Evolutionary conservation across 2,888 invertebrate genomes (phyloP).

Genomic region (Caenorhabditis sp.): DNA sequence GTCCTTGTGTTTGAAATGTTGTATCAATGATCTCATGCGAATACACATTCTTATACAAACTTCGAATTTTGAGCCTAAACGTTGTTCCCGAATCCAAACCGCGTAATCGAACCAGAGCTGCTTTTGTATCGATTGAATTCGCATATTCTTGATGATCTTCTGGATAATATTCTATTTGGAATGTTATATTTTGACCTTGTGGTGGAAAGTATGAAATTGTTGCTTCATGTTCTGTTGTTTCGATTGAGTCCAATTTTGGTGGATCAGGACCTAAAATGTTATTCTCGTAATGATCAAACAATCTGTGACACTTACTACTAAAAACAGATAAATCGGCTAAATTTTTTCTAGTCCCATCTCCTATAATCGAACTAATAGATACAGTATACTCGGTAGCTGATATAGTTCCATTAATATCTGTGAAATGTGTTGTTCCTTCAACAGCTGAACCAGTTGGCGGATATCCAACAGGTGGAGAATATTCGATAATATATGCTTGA

Average conservation of each 20-base stretch:
- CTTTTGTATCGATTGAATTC: slow-evolving; percentile 64
- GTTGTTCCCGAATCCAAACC: slow-evolving; percentile 58
- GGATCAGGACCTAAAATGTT: slow-evolving; percentile 58
- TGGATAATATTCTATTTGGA: slow-evolving; percentile 61
- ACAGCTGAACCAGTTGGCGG: slow-evolving; percentile 47
- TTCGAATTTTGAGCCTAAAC: slow-evolving; percentile 54
- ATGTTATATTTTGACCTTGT: slow-evolving; percentile 47
- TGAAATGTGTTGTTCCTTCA: slow-evolving; percentile 43
- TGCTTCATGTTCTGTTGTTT: slow-evolving; percentile 59
- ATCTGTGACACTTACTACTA: slow-evolving; percentile 62
- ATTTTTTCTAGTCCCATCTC: slow-evolving; percentile 47
- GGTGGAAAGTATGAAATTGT: slow-evolving; percentile 64
- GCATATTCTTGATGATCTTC: slow-evolving; percentile 59
- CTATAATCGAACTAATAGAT: slow-evolving; percentile 53
- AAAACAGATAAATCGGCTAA: slow-evolving; percentile 51
- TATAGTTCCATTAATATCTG: slow-evolving; percentile 60
- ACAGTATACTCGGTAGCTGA: slow-evolving; percentile 65
- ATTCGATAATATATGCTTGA: slow-evolving; percentile 59
- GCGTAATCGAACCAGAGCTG: slow-evolving; percentile 55
- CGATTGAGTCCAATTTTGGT: slow-evolving; percentile 60
- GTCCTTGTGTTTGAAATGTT: slow-evolving; percentile 53
- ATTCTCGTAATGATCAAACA: too few species aligned
- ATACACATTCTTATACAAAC: slow-evolving; percentile 52
- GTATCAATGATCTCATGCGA: slow-evolving; percentile 55
- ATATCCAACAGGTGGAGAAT: slow-evolving; percentile 60